Base-by-base conservation (phyloP, 2,113 vertebrate genomes). In the Tylochromis polylepis region DNA sequence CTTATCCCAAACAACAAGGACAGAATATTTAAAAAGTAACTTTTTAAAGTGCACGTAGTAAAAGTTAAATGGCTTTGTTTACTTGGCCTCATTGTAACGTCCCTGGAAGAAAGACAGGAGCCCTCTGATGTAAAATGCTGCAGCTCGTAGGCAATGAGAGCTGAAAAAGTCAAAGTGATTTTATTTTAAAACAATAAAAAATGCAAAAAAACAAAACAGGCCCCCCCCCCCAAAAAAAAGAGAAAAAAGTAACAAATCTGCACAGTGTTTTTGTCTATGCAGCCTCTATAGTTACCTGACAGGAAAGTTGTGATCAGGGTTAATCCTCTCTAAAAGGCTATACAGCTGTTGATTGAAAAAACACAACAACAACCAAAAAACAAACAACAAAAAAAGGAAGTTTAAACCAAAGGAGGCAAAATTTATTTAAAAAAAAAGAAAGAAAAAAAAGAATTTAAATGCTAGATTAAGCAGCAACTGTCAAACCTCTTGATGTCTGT, bases 51-150 rank as follows among this genome's bases (percentile, higher is more conserved):
- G 11, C 95, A 36, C 59, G 36, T 6, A 20, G 12, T 67, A 7
- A 22, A 55, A 55, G n/a, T n/a, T 2, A 55, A 55, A 55, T 20
- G 43, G 53, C 51, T n/a, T n/a, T 55, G 49, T 97, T 95, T 95
- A 99, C 99, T 99, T 99, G 56, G 99, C 99, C 94, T 99, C 99
- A 0, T 99, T 99, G 96, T 99, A 99, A 79, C 99, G 97, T 59
- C 99, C 99, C 94, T 99, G 99, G 88, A 99, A 99, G 92, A 99
- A 99, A 93, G 99, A 99, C 92, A 99, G 97, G 29, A 99, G 98
- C 4, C 99, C 98, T 5, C 99, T 97, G 93, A 99, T 99, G 87
- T 99, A 99, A 93, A 99, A 99, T 2, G 99, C 99, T 0, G 99
- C 99, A 0, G 99, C 99, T 9, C 99, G 97, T 1, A 99, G 97